Base-by-base conservation (phyloP, 2,888 invertebrate genomes). In the Mesorhabditis belari region DNA sequence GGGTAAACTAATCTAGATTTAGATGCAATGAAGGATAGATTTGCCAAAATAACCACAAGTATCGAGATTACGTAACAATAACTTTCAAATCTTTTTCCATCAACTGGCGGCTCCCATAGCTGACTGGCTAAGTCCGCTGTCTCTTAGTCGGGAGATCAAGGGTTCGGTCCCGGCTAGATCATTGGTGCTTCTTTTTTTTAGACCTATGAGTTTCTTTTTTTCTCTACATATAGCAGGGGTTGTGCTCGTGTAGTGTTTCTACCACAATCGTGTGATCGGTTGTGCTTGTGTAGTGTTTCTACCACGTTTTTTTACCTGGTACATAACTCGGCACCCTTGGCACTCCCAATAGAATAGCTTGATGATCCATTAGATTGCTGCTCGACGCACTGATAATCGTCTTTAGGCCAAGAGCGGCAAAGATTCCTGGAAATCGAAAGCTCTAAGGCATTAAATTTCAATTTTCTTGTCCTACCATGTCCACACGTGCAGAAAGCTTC, bases 381-480 rank as follows among this genome's bases (percentile, higher is more conserved):
- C 52, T 27, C 58, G 62, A 35, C 12, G 44, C n/a, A n/a, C 12
- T 35, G 44, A 35, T 35, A 9, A 35, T n/a, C 25, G 55, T 49
- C 25, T 63, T 51, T 29, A 69, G 60, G 17, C 64, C 60, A 23
- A 71, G 51, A 5, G 59, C 62, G 27, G 68, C 67, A 53, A 70
- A 63, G 26, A 66, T 54, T n/a, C 52, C 68, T 70, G 58, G 28
- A 63, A 49, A n/a, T 17, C n/a, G 12, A 9, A 1, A 35, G 6
- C 6, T 35, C 44, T 17, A 35, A 35, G 6, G 17, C 17, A 35
- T 35, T 35, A 9, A 35, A 35, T n/a, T 35, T 1, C 12, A 35
- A 9, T 9, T 17, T 35, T 9, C 1, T n/a, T 17, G 44, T 35
- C 44, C 12, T 17, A 35, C 44, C 44, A 35, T 35, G 44, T n/a